phyloP scores from a whole-genome alignment of 2,797 vertebrate species.

The Petrocephalus sullivani region DNA sequence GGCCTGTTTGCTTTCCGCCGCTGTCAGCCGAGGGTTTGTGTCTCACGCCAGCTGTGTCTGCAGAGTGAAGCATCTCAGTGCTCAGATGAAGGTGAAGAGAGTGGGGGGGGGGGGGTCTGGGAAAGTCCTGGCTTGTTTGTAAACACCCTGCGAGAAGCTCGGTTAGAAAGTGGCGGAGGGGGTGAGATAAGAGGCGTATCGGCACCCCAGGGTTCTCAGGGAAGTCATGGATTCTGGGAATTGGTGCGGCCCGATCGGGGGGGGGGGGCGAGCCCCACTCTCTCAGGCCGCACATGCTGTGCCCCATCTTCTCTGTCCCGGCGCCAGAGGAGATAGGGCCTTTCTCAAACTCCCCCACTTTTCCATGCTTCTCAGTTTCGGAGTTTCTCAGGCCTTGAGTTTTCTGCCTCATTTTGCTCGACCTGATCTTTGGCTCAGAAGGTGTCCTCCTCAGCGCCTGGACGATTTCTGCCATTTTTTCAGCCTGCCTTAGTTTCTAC shows the following conservation, averaged over 20 bases:
- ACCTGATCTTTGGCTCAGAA: not conserved
- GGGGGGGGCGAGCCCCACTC: not conserved
- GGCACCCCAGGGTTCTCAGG: not conserved
- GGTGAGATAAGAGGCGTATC: not conserved
- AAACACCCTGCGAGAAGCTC: not conserved
- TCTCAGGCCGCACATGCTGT: not conserved
- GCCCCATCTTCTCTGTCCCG: not conserved
- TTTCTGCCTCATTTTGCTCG: not conserved
- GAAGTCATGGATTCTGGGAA: not conserved
- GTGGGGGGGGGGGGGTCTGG: not conserved
- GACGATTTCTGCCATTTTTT: not conserved
- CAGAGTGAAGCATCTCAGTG: not conserved
- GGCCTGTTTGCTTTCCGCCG: not conserved
- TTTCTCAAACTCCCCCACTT: not conserved
- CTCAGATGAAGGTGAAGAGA: not conserved
- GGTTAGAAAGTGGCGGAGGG: not conserved
- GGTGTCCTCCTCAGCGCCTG: not conserved
- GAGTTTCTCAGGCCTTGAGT: not conserved
- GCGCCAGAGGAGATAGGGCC: not conserved
- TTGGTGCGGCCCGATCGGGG: not conserved
- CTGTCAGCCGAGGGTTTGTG: not conserved
- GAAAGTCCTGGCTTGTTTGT: slow-evolving; percentile 14
- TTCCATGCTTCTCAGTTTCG: not conserved
- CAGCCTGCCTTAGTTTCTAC: not conserved
- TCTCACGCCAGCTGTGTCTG: not conserved